Evolutionary conservation across 1,140 invertebrate genomes (phyloP), one percentile per base, ranked within the genome.

Genomic region (Cotesia typhae): DNA sequence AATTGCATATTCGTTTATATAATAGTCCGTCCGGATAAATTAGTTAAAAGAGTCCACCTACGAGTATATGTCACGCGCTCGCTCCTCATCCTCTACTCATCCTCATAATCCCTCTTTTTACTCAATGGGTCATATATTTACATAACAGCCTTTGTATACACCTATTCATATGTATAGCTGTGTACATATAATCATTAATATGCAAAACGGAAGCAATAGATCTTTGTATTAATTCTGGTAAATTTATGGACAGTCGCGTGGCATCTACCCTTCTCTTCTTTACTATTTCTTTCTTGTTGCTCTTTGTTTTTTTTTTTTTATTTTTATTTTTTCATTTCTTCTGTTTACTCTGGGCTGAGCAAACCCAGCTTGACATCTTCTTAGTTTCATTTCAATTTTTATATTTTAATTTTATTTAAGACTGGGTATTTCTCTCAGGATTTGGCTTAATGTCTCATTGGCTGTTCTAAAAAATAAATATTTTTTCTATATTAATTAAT

Each of bases 171-270:
- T 20, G 12, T 35, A 14, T 60, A 28, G 59, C 28, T n/a, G 7
- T n/a, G 53, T 17, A 20, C 57, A 20, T 9, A 7, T 17, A 20
- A 20, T 59, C 17, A 14, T 51, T 12, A 28, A 70, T 52, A 17
- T 51, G 69, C 28, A 38, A 70, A 71, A 66, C 51, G 61, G 63
- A 71, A 78, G 77, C 76, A 74, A 76, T 80, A 72, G 74, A 79
- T 80, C 79, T 79, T 74, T 79, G 10, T 47, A 79, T 80, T 80
- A 79, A 80, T 78, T 79, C 77, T 71, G 74, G 70, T 57, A 77
- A 78, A 79, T 79, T 79, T 78, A 79, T 71, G 70, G 68, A 70
- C 66, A 70, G 78, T 80, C 78, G 76, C 78, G 70, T 78, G 76
- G 71, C 75, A 79, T 71, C 70, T 75, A 71, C 14, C 67, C 47